Base-by-base conservation (phyloP, 2,797 vertebrate genomes). In the Myioborus melanocephalus region DNA sequence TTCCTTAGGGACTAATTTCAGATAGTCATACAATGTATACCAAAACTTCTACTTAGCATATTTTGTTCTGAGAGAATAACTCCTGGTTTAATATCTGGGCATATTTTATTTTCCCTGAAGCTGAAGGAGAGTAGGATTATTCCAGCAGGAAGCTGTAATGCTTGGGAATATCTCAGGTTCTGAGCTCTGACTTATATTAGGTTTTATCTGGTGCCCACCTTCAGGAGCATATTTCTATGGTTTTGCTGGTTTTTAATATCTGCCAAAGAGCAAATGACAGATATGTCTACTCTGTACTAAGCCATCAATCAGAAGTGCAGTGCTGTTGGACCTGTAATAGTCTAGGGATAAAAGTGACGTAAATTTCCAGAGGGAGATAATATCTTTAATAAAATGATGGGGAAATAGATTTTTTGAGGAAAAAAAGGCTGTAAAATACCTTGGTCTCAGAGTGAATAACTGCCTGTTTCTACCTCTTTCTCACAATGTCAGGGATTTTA, bases 281-380 rank as follows among this genome's bases (percentile, higher is more conserved):
- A 90, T 93, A 64, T 11, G 8, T 70, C 70, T 89, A 76, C 66
- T 53, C 41, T 82, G 63, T 50, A 50, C 81, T 89, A 79, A 91
- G 34, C 56, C 56, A 91, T 96, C 93, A 89, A 60, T 94, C 93
- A 93, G 78, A 91, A 89, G 22, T n/a, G 70, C 63, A 73, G 35
- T 70, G 66, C 47, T 82, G 75, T 65, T 92, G 91, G 50, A 83
- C 49, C 71, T 80, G 71, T 64, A 94, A 84, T 79, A 84, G 81
- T 69, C 66, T 55, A 65, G 73, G 57, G 59, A 84, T 92, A 47
- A 61, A 92, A 94, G 81, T 73, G 78, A 95, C 32, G 78, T 80
- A 92, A 77, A 76, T 93, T 93, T 95, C 93, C 89, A 91, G 79
- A 73, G 89, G 68, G 75, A 94, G 89, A 92, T 95, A 93, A 63